Evolutionary conservation across 2,797 vertebrate species (phyloP).

Genomic region (Danio jaintianensis): DNA sequence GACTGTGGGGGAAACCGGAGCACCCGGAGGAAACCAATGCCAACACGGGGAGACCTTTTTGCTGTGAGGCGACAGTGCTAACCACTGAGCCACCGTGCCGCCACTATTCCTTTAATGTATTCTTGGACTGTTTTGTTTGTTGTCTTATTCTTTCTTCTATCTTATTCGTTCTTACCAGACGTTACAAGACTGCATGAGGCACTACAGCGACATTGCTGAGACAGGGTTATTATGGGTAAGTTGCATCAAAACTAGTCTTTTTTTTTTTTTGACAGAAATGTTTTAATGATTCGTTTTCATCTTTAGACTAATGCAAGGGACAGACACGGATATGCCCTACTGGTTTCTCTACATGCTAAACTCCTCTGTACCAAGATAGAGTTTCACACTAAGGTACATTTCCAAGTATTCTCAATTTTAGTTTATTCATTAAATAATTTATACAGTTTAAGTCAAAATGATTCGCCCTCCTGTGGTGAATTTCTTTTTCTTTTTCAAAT

Average conservation of each 20-base stretch:
- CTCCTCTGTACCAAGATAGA: conserved; percentile 92
- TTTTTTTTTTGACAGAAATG: not conserved
- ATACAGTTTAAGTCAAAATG: no score
- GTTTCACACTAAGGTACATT: conserved; percentile 89
- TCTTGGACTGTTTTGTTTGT: not conserved
- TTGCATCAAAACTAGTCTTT: conserved; percentile 17
- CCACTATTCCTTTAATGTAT: not conserved
- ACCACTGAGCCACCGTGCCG: no score
- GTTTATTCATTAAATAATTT: no score
- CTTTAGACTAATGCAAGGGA: conserved; percentile 89
- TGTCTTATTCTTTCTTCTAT: not conserved
- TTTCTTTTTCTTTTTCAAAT: no score
- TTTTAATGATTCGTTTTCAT: not conserved
- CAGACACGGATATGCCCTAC: conserved; percentile 91
- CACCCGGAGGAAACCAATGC: no score
- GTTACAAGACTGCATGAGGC: conserved; percentile 95
- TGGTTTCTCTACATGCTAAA: conserved; percentile 87
- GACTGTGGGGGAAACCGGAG: no score
- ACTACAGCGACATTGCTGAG: conserved; percentile 89
- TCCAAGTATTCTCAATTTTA: no score
- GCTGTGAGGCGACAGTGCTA: no score
- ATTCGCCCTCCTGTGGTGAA: no score
- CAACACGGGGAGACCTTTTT: no score
- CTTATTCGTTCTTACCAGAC: conserved; percentile 75
- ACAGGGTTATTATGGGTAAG: conserved; percentile 91